Base-by-base conservation (phyloP, 2,113 vertebrate genomes). In the Bothrops jararaca region DNA sequence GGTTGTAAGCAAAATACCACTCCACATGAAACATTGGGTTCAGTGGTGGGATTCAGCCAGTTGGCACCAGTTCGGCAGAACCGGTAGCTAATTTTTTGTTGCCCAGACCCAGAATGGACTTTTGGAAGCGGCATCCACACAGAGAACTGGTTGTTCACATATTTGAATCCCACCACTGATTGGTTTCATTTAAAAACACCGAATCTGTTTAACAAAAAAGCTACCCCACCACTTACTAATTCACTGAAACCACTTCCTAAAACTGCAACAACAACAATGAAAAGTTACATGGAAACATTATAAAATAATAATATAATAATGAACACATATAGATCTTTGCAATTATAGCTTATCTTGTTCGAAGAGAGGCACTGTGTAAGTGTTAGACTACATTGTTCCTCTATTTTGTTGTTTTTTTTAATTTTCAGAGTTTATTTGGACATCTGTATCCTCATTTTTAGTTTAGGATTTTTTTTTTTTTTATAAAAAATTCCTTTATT, bases 211-310 rank as follows among this genome's bases (percentile, higher is more conserved):
- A 56, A 29, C 86, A 91, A 69, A 95, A 93, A 95, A 94, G 95
- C 95, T 69, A 95, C 93, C 92, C 92, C 94, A 93, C 29, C 94
- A 90, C 94, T 91, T 96, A 95, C 93, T 92, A 93, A 95, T 94
- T 93, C 96, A 95, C 94, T 91, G 93, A 95, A 96, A 92, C 94
- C 87, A 90, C 91, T 48, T 93, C 57, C 93, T 95, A 90, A 80
- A 92, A 92, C 54, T 92, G 26, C 26, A 93, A 90, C 48, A 50
- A 88, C 45, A 48, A 88, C 7, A 26, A 86, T 3, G 94, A 20
- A 10, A 93, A 89, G 56, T 20, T 39, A 89, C 69, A 48, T 0
- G 24, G 23, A 89, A 93, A 91, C 90, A 50, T 0, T 54, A 20
- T 3, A 87, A 8, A 85, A 80, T 80, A 39, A 34, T 34, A 22